phyloP scores from a whole-genome alignment of 2,797 vertebrate species.

The Natrix natrix region DNA sequence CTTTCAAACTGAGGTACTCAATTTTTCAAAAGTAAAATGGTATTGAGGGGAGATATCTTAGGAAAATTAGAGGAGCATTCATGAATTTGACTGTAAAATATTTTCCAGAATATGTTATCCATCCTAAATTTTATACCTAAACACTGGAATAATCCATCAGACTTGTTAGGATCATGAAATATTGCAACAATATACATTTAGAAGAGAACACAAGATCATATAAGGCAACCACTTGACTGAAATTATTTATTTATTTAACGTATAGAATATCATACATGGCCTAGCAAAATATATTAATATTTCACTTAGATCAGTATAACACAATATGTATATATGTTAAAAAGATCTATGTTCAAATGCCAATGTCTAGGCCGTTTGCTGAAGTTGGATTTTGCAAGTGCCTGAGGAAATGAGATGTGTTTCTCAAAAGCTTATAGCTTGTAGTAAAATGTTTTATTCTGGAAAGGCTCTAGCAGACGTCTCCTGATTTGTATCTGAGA shows the following conservation, averaged over 20 bases:
- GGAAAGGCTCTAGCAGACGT: not conserved
- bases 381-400: not conserved
- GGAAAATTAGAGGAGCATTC: not conserved
- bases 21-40: not conserved
- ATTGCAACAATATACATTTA: not conserved
- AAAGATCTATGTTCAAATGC: not conserved
- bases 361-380: not conserved
- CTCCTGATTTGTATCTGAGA: not conserved
- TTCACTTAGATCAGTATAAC: not conserved
- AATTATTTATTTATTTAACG: not conserved
- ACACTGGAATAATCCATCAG: not conserved
- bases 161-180: not conserved
- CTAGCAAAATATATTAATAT: not conserved
- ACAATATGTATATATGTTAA: not conserved
- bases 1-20: not conserved
- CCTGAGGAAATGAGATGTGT: not conserved
- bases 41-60: not conserved
- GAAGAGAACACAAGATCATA: not conserved
- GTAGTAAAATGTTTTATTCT: not conserved
- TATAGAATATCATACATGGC: not conserved
- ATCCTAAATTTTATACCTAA: not conserved
- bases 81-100: not conserved
- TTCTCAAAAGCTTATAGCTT: not conserved
- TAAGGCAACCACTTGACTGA: not conserved
- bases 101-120: not conserved